Base-by-base conservation (phyloP, 1,140 invertebrate species). In the Pseudomyrmex sp. region DNA sequence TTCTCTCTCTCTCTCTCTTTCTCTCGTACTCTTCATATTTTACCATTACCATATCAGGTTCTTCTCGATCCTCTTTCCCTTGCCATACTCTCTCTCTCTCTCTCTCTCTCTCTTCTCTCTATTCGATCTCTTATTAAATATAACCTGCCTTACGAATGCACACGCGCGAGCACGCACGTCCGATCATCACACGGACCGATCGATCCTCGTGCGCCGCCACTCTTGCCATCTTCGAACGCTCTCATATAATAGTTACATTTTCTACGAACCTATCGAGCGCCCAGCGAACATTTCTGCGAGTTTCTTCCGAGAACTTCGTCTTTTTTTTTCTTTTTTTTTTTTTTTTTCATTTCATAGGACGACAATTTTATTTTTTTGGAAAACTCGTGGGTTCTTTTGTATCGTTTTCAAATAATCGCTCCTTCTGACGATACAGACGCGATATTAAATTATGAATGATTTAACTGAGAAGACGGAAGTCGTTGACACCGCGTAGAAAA, bases 21-120 rank as follows among this genome's bases (percentile, higher is more conserved):
- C 73, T 83, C 86, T 88, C 84, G 87, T 88, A 80, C 83, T 90
- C 86, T 83, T 86, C 75, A 88, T 87, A 86, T 85, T 91, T 88
- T 90, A 87, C 88, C 79, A 91, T 92, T 92, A 91, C 82, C 91
- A 90, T 92, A 92, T 92, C 84, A 88, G 88, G 90, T 91, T 92
- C 90, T 91, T 62, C 85, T 79, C 75, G 88, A 85, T 87, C 76
- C 82, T 83, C 63, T 63, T 46, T 62, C 63, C 52, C 72, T 76
- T 9, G 18, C 35, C 35, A 48, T 62, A 1, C 10, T 10, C 76
- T 54, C 26, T 18, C 48, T 3, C 46, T 48, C n/a, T 50, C 65
- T 54, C 20, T 26, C 61, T n/a, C n/a, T n/a, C n/a, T n/a, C n/a
- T 7, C 12, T 5, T 10, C 8, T 1, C 3, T 84, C 84, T 84